Evolutionary conservation across 2,113 vertebrate species (phyloP), one percentile per base, ranked within the genome.

Genomic region (Phylloscopus trochiloides): DNA sequence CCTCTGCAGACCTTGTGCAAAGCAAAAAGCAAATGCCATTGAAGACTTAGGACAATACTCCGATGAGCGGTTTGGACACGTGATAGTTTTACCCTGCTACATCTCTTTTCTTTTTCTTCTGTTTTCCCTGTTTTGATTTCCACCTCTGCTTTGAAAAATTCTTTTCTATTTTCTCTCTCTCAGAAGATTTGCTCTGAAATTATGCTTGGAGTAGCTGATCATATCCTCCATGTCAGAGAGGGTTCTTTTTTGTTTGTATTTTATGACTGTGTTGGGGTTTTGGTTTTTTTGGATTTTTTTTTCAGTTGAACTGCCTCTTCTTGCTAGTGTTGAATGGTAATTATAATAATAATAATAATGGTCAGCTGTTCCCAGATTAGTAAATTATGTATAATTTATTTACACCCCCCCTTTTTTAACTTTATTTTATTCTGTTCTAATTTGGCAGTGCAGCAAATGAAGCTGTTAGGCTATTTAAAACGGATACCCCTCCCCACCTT

Each of bases 311-410:
- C 99, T 99, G 99, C 99, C 99, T 99, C 98, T 98, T 97, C 98
- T 98, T 98, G 95, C 97, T 99, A 99, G 98, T 99, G 98, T 98
- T 98, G 95, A 97, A 98, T 97, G 86, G 98, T 99, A 99, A 98
- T 99, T 98, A 98, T 99, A 98, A 98, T 99, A 99, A 97, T 99
- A 98, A 99, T 99, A 98, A 98, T 99, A 98, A 99, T 98, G 98
- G 98, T 99, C 99, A 98, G 98, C 98, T 97, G 98, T 98, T 99
- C 98, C 98, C 99, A 98, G 98, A 98, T 99, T 99, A 99, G 99
- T 99, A 99, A 99, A 98, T 99, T 99, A 99, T 99, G 98, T 99
- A 99, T 99, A 99, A 99, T 99, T 99, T 99, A 99, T 99, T 99
- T 97, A 97, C 98, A 96, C 91, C 92, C 94, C 98, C 92, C 97